Percentiles rank a stretch among this genome's conserved stretches.
phyloP scores from a whole-genome alignment of 92 coral and sea anemone species.

The Epizoanthus ramosus region DNA sequence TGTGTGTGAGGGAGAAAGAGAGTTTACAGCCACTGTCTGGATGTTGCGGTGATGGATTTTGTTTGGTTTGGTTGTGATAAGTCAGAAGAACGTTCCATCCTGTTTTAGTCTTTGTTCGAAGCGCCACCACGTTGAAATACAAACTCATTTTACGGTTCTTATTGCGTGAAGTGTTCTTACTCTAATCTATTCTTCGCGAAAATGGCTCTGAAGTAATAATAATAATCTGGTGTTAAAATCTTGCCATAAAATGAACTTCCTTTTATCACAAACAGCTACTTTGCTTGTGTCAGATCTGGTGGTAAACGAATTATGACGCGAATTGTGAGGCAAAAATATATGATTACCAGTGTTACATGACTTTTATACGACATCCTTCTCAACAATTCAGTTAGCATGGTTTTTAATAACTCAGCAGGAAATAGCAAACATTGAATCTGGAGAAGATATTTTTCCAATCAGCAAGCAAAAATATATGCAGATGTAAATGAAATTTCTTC shows the following conservation, averaged over 20 bases:
- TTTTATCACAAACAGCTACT: background rate
- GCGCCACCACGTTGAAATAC: background rate
- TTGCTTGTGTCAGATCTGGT: background rate
- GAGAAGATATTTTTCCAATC: constrained; percentile 13
- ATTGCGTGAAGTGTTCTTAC: constrained; percentile 29
- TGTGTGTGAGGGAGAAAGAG: background rate
- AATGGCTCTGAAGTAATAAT: background rate
- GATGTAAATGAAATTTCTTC: background rate
- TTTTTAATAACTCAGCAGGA: constrained; percentile 21
- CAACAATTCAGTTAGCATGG: background rate
- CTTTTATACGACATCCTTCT: background rate
- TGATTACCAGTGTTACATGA: background rate
- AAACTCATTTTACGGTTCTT: constrained; percentile 23
- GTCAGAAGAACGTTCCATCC: background rate
- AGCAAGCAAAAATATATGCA: background rate
- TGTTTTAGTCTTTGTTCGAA: constrained; percentile 19
- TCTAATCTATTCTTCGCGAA: constrained; percentile 13
- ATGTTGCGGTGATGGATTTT: background rate
- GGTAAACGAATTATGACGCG: background rate
- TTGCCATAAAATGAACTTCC: background rate
- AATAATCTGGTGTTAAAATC: background rate
- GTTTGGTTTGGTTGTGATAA: background rate
- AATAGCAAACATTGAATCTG: constrained; percentile 17
- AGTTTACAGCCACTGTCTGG: background rate
- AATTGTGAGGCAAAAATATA: background rate